phyloP scores from a whole-genome alignment of 2,888 invertebrate species.

The Cheilosia grossa region DNA sequence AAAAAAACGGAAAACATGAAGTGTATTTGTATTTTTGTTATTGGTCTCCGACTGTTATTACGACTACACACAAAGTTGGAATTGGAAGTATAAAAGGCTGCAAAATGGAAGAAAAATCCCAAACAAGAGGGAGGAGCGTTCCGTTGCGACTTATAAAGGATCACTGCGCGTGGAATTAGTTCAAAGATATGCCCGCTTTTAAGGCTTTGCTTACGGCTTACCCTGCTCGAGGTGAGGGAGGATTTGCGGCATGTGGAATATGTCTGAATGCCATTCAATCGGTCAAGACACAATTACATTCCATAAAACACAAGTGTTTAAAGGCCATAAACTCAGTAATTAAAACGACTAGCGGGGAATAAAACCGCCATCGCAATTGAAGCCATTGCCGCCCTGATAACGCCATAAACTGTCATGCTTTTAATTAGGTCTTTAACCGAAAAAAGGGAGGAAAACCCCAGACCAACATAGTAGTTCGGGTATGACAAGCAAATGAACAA shows the following conservation, averaged over 20 bases:
- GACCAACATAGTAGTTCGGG: neutral
- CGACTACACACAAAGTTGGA: neutral
- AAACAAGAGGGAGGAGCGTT: no score
- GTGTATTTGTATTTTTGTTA: neutral
- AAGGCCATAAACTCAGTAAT: no score
- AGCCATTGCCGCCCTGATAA: neutral
- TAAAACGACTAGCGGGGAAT: neutral
- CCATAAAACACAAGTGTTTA: no score
- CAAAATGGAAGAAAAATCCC: neutral
- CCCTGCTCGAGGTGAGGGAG: no score
- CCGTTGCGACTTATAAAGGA: no score
- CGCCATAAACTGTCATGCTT: neutral
- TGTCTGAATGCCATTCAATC: neutral
- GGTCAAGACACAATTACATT: no score
- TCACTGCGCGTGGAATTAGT: no score
- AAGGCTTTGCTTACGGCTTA: no score
- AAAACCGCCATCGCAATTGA: neutral
- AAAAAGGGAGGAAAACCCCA: neutral
- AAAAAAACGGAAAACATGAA: neutral
- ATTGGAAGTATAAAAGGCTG: neutral
- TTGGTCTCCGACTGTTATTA: slow-evolving; percentile 4
- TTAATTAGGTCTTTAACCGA: neutral
- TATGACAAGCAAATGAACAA: neutral
- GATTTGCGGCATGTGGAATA: neutral
- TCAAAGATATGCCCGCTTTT: no score